Evolutionary conservation across 2,888 invertebrate genomes (phyloP).

Genomic region (Watsonalla binaria): DNA sequence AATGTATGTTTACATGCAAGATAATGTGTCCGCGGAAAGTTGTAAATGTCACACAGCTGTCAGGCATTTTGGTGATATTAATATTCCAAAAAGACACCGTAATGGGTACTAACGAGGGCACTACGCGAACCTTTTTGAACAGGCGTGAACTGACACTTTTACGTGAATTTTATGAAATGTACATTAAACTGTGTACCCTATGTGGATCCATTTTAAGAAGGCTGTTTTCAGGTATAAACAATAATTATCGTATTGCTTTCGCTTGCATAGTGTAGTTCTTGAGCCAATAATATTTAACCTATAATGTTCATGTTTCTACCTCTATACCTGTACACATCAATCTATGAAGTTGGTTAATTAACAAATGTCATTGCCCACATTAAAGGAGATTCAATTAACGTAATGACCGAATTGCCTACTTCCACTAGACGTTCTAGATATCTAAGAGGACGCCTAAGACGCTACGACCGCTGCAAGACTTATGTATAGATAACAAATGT

Average conservation of each 20-base stretch:
- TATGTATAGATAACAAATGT: conserved; percentile 17
- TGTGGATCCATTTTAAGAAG: too few relatives aligned
- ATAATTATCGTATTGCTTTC: too few relatives aligned
- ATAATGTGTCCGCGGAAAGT: conserved; percentile 36
- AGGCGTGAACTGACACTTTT: too few relatives aligned
- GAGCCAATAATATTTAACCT: too few relatives aligned
- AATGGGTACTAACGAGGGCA: too few relatives aligned
- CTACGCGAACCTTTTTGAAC: too few relatives aligned
- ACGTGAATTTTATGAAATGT: too few relatives aligned
- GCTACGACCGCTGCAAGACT: conserved; percentile 1
- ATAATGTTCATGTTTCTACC: too few relatives aligned
- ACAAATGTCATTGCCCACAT: not conserved
- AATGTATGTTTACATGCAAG: conserved; percentile 10
- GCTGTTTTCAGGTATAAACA: too few relatives aligned
- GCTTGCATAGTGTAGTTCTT: too few relatives aligned
- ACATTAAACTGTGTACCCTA: too few relatives aligned
- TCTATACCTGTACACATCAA: too few relatives aligned
- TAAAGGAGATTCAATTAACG: conserved; percentile 1
- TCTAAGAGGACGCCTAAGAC: not conserved
- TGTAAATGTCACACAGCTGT: conserved; percentile 29
- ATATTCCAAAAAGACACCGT: conserved; percentile 19
- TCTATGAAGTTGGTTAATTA: not conserved
- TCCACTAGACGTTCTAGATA: conserved; percentile 13
- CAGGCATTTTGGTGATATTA: conserved; percentile 31
- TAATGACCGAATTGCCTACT: conserved; percentile 28